Percentiles rank a stretch among this genome's conserved stretches.
phyloP scores from a whole-genome alignment of 2,888 invertebrate species.

The Philhelius pedissequus region DNA sequence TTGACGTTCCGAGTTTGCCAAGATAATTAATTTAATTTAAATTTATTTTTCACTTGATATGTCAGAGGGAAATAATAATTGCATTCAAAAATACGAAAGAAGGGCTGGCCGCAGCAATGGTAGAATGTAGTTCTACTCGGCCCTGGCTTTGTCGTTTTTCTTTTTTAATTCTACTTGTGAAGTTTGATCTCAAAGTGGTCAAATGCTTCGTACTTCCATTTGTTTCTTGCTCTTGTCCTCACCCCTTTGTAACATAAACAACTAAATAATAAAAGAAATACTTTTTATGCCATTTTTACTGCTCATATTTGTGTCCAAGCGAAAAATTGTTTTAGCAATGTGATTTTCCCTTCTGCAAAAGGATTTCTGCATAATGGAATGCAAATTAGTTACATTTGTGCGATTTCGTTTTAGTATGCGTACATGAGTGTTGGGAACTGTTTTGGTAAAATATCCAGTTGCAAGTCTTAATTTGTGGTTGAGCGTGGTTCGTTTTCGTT shows the following conservation, averaged over 20 bases:
- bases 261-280: not conserved
- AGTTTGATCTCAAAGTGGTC: constrained; percentile 25
- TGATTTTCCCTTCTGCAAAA: not conserved
- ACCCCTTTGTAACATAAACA: not conserved
- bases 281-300: constrained; percentile 32
- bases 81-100: not conserved
- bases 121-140: not conserved
- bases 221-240: not conserved
- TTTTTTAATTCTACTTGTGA: not conserved
- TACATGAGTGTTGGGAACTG: constrained; percentile 35
- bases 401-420: constrained; percentile 60
- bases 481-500: constrained; percentile 13
- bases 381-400: constrained; percentile 65
- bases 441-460: constrained; percentile 18
- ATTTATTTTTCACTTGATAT: constrained; percentile 61
- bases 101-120: not conserved
- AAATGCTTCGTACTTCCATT: not conserved
- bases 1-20: constrained; percentile 51
- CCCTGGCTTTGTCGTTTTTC: not conserved
- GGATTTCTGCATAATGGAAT: constrained; percentile 56
- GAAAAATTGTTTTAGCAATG: not conserved
- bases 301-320: constrained; percentile 15
- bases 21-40: constrained; percentile 64
- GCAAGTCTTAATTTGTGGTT: constrained; percentile 37
- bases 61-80: constrained; percentile 35